phyloP scores from a whole-genome alignment of 2,113 vertebrate genomes.

The Neodontobutis hainanensis region DNA sequence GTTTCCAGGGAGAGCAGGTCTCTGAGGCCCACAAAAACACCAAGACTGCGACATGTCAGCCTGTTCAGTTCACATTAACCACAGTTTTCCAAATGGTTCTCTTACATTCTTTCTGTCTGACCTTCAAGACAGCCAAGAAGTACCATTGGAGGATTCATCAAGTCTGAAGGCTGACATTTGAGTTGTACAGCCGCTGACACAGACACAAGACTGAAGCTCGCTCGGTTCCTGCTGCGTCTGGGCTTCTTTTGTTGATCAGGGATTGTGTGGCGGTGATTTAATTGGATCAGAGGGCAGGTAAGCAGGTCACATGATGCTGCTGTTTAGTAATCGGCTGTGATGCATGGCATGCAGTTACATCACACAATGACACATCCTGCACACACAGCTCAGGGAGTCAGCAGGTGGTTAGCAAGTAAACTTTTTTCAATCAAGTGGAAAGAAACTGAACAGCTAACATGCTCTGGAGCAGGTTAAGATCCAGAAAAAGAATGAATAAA shows the following conservation, averaged over 20 bases:
- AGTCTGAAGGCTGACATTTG: not conserved
- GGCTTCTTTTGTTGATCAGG: constrained; percentile 21
- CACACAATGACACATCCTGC: not conserved
- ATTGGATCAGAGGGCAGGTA: constrained; percentile 41
- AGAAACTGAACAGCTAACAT: too few species aligned
- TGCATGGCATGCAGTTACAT: constrained; percentile 13
- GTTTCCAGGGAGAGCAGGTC: constrained; percentile 34
- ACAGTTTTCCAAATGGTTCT: not conserved
- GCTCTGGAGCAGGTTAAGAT: too few species aligned
- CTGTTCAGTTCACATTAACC: not conserved
- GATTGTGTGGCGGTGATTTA: constrained; percentile 38
- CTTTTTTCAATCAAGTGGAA: too few species aligned
- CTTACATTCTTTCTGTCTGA: not conserved
- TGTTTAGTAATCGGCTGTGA: constrained; percentile 19
- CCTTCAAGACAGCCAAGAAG: not conserved
- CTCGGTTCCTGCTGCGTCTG: constrained; percentile 29
- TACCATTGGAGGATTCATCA: not conserved
- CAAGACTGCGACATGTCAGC: not conserved
- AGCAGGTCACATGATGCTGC: constrained; percentile 34
- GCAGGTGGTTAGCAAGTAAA: too few species aligned
- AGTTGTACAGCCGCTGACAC: not conserved
- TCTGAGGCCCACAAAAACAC: constrained; percentile 12
- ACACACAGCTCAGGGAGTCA: not conserved
- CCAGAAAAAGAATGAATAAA: too few species aligned
- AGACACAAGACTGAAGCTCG: not conserved